These are phyloP conservation scores for Drosophila helvetica DNA, from an alignment of 2,888 invertebrate species.

Conservation along the genomic window DNA sequence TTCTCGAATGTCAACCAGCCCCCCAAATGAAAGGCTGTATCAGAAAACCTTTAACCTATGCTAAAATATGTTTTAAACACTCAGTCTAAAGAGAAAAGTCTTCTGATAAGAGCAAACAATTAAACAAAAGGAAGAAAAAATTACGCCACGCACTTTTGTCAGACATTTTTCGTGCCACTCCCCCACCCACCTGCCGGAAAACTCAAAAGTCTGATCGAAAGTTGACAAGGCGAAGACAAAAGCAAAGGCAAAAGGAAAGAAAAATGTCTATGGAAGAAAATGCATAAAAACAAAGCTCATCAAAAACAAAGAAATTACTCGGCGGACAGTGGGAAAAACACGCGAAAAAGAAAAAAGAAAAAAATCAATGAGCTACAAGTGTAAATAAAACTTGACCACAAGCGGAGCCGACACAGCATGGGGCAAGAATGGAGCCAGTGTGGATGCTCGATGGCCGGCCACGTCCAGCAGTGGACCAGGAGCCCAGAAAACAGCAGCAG, in stretches of 20 bases:
- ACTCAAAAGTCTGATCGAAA: conserved; percentile 64
- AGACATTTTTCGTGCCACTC: conserved; percentile 30
- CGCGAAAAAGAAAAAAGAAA: conserved; percentile 36
- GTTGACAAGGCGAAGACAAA: conserved; percentile 71
- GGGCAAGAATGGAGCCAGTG: conserved; percentile 2
- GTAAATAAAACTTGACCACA: conserved; percentile 75
- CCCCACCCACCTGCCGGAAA: conserved; percentile 42
- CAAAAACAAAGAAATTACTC: conserved; percentile 46
- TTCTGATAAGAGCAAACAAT: not conserved
- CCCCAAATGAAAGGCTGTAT: not conserved
- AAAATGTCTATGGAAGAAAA: conserved; percentile 35
- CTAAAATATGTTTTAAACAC: not conserved
- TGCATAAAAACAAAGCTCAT: conserved; percentile 53
- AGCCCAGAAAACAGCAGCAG: conserved; percentile 67
- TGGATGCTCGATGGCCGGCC: conserved; percentile 62
- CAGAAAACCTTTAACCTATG: not conserved
- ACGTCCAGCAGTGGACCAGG: conserved; percentile 73
- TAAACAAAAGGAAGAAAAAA: conserved; percentile 13
- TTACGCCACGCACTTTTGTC: conserved; percentile 20
- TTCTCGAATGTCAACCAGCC: not conserved
- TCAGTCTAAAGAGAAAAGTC: conserved; percentile 2
- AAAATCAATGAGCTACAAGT: conserved; percentile 78
- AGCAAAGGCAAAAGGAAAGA: conserved; percentile 28
- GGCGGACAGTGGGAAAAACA: conserved; percentile 38
- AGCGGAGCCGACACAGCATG: conserved; percentile 34